Conservation (phyloP, 1,140 invertebrate genomes). For the Limonius californicus region DNA sequence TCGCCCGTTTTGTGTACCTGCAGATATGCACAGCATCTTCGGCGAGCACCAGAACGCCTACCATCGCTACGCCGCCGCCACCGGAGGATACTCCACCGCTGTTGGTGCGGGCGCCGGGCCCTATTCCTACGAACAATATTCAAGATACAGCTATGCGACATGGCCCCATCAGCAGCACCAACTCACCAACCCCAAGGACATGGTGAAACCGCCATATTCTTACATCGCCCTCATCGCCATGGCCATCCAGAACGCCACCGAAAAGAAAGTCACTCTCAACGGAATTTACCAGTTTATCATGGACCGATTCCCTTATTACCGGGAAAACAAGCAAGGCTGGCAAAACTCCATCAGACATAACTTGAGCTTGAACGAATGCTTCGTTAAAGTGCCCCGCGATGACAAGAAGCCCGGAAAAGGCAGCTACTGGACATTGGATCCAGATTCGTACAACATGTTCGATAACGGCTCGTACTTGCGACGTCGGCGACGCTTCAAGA, state of each 20-base stretch:
- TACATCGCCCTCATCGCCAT: slow-evolving; percentile 98
- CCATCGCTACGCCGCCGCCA: slow-evolving; percentile 45
- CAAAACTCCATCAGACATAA: slow-evolving; percentile 97
- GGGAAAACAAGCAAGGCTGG: slow-evolving; percentile 96
- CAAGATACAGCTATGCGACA: slow-evolving; percentile 62
- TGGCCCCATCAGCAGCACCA: slow-evolving; percentile 65
- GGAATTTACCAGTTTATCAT: slow-evolving; percentile 99
- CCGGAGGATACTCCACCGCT: slow-evolving; percentile 38
- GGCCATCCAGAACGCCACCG: slow-evolving; percentile 92
- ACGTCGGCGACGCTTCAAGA: slow-evolving; percentile 90
- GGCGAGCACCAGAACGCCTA: slow-evolving; percentile 77
- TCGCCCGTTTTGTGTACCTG: background rate
- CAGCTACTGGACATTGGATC: slow-evolving; percentile 96
- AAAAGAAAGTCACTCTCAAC: slow-evolving; percentile 93
- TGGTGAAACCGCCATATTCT: slow-evolving; percentile 96
- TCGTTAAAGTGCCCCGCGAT: slow-evolving; percentile 88
- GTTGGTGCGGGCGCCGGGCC: slow-evolving; percentile 51
- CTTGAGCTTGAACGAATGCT: slow-evolving; percentile 97
- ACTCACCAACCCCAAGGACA: slow-evolving; percentile 69
- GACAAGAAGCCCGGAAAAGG: slow-evolving; percentile 96
- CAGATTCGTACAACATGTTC: slow-evolving; percentile 97
- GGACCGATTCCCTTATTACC: slow-evolving; percentile 95
- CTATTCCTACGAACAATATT: slow-evolving; percentile 68
- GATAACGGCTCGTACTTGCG: slow-evolving; percentile 94
- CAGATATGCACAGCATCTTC: slow-evolving; percentile 80